Evolutionary conservation across 1,140 invertebrate genomes (phyloP).

Genomic region (Formica selysi): DNA sequence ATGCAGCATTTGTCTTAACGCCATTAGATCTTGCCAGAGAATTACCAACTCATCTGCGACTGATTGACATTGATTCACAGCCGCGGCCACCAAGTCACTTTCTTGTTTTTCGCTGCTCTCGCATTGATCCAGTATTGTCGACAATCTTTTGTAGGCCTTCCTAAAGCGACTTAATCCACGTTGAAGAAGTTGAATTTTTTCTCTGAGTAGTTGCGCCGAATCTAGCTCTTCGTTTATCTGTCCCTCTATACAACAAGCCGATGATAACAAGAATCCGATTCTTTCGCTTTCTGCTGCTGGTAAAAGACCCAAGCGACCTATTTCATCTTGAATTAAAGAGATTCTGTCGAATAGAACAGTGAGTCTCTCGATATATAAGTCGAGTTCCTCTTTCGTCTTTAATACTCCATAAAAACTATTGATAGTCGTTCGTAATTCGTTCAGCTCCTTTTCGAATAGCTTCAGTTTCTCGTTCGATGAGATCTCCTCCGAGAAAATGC

Average conservation of each 20-base stretch:
- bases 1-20: slow-evolving; percentile 90
- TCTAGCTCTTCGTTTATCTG: slow-evolving; percentile 92
- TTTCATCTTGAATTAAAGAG: slow-evolving; percentile 91
- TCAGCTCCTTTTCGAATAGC: slow-evolving; percentile 91
- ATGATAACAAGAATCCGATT: slow-evolving; percentile 89
- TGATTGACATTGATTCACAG: slow-evolving; percentile 89
- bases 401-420: slow-evolving; percentile 91
- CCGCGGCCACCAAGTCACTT: slow-evolving; percentile 90
- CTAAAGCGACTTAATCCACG: slow-evolving; percentile 89
- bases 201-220: slow-evolving; percentile 89
- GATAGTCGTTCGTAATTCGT: slow-evolving; percentile 89
- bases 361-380: slow-evolving; percentile 92
- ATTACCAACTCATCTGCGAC: slow-evolving; percentile 89
- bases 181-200: slow-evolving; percentile 90
- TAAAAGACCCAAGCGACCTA: slow-evolving; percentile 91
- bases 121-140: slow-evolving; percentile 89
- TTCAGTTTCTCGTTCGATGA: slow-evolving; percentile 91
- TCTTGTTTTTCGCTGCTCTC: slow-evolving; percentile 90
- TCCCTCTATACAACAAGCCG: slow-evolving; percentile 90
- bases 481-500: slow-evolving; percentile 90
- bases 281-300: slow-evolving; percentile 91
- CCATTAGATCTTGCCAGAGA: slow-evolving; percentile 92
- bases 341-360: slow-evolving; percentile 92
- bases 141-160: slow-evolving; percentile 89
- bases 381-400: slow-evolving; percentile 93